These are phyloP conservation scores for Chalcosyrphus nemorum DNA, from an alignment of 2,888 invertebrate genomes.

Conservation along the genomic window DNA sequence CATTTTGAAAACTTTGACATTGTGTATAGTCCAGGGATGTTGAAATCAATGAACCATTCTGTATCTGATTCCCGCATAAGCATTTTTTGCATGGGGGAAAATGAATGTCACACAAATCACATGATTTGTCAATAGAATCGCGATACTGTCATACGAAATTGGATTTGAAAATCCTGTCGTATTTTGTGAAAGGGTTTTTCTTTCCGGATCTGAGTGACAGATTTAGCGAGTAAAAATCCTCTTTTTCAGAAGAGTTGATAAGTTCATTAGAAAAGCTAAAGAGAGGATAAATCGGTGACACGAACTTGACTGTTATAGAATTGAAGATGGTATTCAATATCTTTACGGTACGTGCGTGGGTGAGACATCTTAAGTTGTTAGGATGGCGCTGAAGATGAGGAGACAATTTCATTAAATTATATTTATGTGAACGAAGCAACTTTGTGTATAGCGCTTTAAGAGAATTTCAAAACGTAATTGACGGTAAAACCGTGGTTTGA, in stretches of 20 bases:
- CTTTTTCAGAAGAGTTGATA: conserved; percentile 31
- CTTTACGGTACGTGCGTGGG: background rate
- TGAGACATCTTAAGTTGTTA: background rate
- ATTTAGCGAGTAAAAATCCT: conserved; percentile 28
- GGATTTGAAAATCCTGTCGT: conserved; percentile 10
- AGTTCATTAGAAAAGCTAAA: conserved; percentile 37
- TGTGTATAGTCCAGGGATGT: too few species aligned
- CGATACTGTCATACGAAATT: conserved; percentile 37
- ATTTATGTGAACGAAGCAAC: too few species aligned
- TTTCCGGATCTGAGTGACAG: conserved; percentile 6
- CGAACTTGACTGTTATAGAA: background rate
- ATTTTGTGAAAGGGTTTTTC: background rate
- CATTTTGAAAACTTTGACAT: too few species aligned
- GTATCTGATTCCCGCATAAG: background rate
- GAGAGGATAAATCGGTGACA: conserved; percentile 35
- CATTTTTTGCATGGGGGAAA: background rate
- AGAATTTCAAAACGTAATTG: too few species aligned
- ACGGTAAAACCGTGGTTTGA: too few species aligned
- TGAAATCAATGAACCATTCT: conserved; percentile 14
- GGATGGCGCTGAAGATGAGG: too few species aligned
- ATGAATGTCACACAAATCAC: conserved; percentile 16
- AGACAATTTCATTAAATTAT: too few species aligned
- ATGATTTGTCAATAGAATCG: conserved; percentile 26
- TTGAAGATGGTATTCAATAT: background rate
- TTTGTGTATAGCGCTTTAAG: too few species aligned